These are phyloP conservation scores for Urocyon cinereoargenteus DNA, from an alignment of 2,797 vertebrate species.

Conservation along the genomic window DNA sequence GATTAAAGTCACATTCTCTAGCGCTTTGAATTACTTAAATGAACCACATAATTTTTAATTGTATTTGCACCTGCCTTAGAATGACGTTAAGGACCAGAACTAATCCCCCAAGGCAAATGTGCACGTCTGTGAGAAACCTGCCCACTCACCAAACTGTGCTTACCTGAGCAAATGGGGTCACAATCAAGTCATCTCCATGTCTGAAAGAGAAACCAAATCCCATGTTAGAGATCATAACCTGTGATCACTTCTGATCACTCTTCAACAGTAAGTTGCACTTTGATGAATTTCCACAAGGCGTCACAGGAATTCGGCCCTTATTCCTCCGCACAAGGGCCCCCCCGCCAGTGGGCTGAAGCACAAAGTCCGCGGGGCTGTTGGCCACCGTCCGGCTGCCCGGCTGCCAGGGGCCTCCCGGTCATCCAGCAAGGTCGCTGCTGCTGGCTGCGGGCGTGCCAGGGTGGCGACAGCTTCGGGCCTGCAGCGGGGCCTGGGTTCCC, in stretches of 20 bases:
- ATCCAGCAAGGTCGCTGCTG: background rate
- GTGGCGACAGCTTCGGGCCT: background rate
- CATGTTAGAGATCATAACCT: constrained; percentile 67
- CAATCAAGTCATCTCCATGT: constrained; percentile 99
- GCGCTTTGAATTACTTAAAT: background rate
- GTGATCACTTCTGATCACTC: constrained; percentile 6
- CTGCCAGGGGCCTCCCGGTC: background rate
- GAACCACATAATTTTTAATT: constrained; percentile 37
- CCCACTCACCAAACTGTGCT: constrained; percentile 60
- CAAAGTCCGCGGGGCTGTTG: background rate
- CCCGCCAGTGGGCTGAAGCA: background rate
- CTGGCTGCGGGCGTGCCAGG: background rate
- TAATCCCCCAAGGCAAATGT: constrained; percentile 27
- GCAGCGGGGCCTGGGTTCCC: background rate
- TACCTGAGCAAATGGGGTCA: constrained; percentile 99
- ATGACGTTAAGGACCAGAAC: constrained; percentile 12
- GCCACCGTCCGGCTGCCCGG: background rate
- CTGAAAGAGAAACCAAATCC: constrained; percentile 89
- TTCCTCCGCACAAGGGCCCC: constrained; percentile 63
- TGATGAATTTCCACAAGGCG: constrained; percentile 15
- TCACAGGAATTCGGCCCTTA: constrained; percentile 61
- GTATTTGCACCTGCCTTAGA: background rate
- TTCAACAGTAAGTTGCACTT: background rate
- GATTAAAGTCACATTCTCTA: background rate
- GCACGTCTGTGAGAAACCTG: constrained; percentile 12